Conservation (phyloP, 1,140 invertebrate species). For the Mylabris phalerata region DNA sequence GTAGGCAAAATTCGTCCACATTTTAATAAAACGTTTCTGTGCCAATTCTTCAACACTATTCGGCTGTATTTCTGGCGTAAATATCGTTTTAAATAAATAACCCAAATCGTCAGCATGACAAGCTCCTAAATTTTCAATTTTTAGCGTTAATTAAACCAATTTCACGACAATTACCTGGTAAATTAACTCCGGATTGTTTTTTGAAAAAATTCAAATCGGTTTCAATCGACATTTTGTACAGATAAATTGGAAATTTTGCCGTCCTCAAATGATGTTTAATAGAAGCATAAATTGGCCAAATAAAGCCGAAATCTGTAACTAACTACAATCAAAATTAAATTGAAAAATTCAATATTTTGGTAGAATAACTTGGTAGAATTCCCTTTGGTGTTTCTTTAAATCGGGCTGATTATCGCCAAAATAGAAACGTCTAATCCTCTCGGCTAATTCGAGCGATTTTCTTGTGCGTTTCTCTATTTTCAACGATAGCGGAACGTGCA, state of each 20-base stretch:
- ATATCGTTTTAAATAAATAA: conserved; percentile 49
- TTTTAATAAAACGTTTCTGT: conserved; percentile 38
- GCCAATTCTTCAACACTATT: conserved; percentile 11
- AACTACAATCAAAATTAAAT: conserved; percentile 12
- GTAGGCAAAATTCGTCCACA: conserved; percentile 48
- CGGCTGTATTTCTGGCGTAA: conserved; percentile 34
- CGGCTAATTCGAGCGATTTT: not conserved
- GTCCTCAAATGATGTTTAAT: conserved; percentile 9
- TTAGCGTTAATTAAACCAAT: too few species aligned
- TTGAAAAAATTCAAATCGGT: conserved; percentile 13
- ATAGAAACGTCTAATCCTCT: not conserved
- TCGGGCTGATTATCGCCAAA: too few species aligned
- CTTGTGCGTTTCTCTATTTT: not conserved
- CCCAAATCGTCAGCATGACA: conserved; percentile 55
- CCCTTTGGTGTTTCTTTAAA: not conserved
- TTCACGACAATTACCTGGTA: conserved; percentile 30
- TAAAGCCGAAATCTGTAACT: not conserved
- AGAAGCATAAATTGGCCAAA: conserved; percentile 3
- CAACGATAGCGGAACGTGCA: conserved; percentile 36
- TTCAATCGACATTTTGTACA: conserved; percentile 18
- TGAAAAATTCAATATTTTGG: not conserved
- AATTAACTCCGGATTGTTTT: not conserved
- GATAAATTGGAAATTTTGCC: conserved; percentile 15
- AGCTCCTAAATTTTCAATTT: conserved; percentile 21
- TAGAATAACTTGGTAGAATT: not conserved